Base-by-base conservation (phyloP, 1,140 invertebrate genomes). In the Aplysia californica region DNA sequence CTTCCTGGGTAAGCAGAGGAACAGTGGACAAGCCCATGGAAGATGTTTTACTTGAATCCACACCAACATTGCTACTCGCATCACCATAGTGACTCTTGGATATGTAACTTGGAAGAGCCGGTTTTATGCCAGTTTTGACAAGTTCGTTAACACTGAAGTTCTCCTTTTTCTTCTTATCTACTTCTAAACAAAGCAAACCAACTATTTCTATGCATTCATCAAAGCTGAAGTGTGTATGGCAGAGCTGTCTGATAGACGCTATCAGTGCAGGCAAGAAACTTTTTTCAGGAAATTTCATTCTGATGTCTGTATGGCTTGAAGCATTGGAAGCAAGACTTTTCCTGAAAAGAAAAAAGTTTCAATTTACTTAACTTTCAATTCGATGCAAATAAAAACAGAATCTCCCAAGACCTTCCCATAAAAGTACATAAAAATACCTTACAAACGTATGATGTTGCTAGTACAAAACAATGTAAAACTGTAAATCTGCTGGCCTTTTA, bases 121-220 rank as follows among this genome's bases (percentile, higher is more conserved):
- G 35, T 21, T 69, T 69, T 44, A 50, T n/a, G 10, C 68, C 68
- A n/a, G 50, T 56, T 35, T 56, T 35, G 20, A 70, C 38, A 55
- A 31, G 31, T 36, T 81, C 80, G 44, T 81, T 77, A 3, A 81
- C 38, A 44, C 77, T 81, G 55, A 74, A 74, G 38, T 78, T 81
- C 44, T 81, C 80, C 55, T 81, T 81, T 38, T 59, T 64, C 36
- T 38, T 44, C 35, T 81, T 78, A 65, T 81, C 80, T 6, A 77
- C 61, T 59, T 81, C 77, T 39, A 81, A 55, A 71, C 80, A 81
- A 10, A 81, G 21, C 3, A 81, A 58, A 18, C 80, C 80, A 56
- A 81, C 75, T 20, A 81, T 44, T 39, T 79, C 75, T 6, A 81
- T 76, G 55, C 76, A 76, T 21, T 81, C 73, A 39, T 73, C 61